Conservation (phyloP, 2,888 invertebrate genomes). For the Meandrusa payeni region DNA sequence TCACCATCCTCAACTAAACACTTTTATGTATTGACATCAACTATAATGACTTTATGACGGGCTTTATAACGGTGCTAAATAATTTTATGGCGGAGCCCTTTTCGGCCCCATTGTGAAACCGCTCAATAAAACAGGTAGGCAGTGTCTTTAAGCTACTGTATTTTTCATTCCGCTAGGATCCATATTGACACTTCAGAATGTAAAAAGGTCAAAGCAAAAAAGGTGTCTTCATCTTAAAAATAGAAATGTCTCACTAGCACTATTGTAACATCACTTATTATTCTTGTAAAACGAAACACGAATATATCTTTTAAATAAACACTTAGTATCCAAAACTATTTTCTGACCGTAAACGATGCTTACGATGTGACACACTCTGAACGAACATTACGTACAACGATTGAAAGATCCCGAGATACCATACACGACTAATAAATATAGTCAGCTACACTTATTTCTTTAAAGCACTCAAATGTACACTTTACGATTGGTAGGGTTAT, state of each 20-base stretch:
- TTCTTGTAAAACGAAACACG: slow-evolving; percentile 25
- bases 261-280: slow-evolving; percentile 32
- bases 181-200: slow-evolving; percentile 56
- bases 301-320: slow-evolving; percentile 29
- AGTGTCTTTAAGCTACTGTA: slow-evolving; percentile 45
- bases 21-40: slow-evolving; percentile 51
- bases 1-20: slow-evolving; percentile 63
- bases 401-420: slow-evolving; percentile 53
- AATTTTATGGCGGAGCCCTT: slow-evolving; percentile 76
- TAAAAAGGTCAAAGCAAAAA: slow-evolving; percentile 68
- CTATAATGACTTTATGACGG: slow-evolving; percentile 61
- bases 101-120: slow-evolving; percentile 71
- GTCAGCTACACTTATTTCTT: slow-evolving; percentile 37
- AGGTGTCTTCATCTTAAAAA: slow-evolving; percentile 54
- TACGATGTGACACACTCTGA: slow-evolving; percentile 59
- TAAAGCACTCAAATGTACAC: slow-evolving; percentile 33
- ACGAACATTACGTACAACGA: slow-evolving; percentile 45
- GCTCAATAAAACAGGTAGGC: slow-evolving; percentile 55
- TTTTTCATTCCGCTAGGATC: slow-evolving; percentile 47
- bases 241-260: slow-evolving; percentile 41
- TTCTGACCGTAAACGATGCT: slow-evolving; percentile 45
- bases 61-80: slow-evolving; percentile 48
- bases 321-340: slow-evolving; percentile 34
- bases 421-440: slow-evolving; percentile 39
- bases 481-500: slow-evolving; percentile 39